These are phyloP conservation scores for Miichthys miiuy DNA, from an alignment of 2,797 vertebrate genomes.

Conservation along the genomic window DNA sequence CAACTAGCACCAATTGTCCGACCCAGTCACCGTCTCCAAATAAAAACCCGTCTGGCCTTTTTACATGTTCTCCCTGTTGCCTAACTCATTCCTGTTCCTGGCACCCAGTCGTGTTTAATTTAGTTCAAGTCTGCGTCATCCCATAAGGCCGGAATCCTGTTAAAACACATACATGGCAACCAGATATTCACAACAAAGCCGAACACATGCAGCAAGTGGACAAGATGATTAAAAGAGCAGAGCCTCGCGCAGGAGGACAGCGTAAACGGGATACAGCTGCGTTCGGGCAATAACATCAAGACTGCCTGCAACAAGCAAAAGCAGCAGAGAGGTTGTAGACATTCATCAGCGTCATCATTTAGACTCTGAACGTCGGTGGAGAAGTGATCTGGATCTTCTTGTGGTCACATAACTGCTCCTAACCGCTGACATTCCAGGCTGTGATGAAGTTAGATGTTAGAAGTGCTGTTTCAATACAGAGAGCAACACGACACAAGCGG, in stretches of 20 bases:
- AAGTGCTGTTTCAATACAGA: neutral
- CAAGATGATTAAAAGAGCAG: conserved; percentile 48
- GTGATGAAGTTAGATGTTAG: conserved; percentile 29
- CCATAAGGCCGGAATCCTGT: conserved; percentile 58
- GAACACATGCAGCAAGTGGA: conserved; percentile 46
- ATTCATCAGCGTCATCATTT: conserved; percentile 73
- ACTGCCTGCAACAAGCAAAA: neutral
- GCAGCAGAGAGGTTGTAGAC: conserved; percentile 47
- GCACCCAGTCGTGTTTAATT: conserved; percentile 76
- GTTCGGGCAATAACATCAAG: conserved; percentile 41
- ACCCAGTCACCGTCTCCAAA: conserved; percentile 63
- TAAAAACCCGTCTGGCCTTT: conserved; percentile 79
- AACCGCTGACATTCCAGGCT: neutral
- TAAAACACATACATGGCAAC: conserved; percentile 61
- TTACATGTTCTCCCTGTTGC: conserved; percentile 73
- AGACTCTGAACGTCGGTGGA: neutral
- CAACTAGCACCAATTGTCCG: conserved; percentile 67
- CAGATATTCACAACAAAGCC: conserved; percentile 53
- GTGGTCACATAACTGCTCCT: conserved; percentile 20
- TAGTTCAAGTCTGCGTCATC: conserved; percentile 56
- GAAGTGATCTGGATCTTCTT: conserved; percentile 28
- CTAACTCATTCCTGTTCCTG: conserved; percentile 55
- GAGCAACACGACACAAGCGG: neutral
- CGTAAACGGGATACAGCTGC: conserved; percentile 13
- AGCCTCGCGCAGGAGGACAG: conserved; percentile 16